Evolutionary conservation across 2,113 vertebrate genomes (phyloP).

Genomic region (Vanacampus margaritifer): DNA sequence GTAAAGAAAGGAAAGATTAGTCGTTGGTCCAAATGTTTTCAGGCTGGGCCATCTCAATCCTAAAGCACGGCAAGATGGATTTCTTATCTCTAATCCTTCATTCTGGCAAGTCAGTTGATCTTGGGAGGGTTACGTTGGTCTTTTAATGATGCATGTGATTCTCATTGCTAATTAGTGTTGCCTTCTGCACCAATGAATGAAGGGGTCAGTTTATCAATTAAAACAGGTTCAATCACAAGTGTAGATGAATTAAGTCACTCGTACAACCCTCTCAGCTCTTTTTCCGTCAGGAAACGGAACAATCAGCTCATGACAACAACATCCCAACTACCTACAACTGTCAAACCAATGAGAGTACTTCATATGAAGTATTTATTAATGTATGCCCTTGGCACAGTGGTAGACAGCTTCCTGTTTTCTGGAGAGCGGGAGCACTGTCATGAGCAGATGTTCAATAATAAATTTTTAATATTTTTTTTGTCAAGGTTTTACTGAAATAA

Average conservation of each 20-base stretch:
- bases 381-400: background rate
- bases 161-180: background rate
- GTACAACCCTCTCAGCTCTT: background rate
- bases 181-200: background rate
- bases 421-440: background rate
- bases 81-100: background rate
- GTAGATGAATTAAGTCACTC: background rate
- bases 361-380: background rate
- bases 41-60: background rate
- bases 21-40: background rate
- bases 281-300: background rate
- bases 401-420: background rate
- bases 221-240: background rate
- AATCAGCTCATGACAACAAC: background rate
- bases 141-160: background rate
- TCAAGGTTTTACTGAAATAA: background rate
- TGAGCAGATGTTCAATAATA: too few species aligned
- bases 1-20: background rate
- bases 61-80: background rate
- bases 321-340: background rate
- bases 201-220: background rate
- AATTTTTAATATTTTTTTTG: background rate
- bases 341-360: background rate
- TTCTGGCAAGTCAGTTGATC: background rate
- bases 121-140: too few species aligned